Percentiles rank a stretch among this genome's conserved stretches.
phyloP scores from a whole-genome alignment of 2,113 vertebrate genomes.

The Pavo muticus region DNA sequence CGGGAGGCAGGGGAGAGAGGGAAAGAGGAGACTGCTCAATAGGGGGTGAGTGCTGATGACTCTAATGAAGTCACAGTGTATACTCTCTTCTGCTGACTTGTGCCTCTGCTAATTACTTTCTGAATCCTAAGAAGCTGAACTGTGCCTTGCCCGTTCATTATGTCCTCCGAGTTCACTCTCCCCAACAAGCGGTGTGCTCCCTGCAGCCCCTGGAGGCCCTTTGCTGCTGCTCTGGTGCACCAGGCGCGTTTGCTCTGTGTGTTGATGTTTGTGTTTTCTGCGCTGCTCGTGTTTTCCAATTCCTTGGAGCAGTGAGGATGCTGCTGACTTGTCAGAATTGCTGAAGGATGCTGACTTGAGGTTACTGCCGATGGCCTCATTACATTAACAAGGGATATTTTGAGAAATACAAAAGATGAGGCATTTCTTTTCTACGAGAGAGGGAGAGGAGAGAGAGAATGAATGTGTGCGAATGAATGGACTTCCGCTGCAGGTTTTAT shows the following conservation, averaged over 20 bases:
- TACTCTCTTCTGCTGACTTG: slow-evolving; percentile 56
- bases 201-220: slow-evolving; percentile 15
- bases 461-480: not conserved
- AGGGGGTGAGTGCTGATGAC: slow-evolving; percentile 2
- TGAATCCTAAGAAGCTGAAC: slow-evolving; percentile 1
- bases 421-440: slow-evolving; percentile 6
- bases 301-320: slow-evolving; percentile 45
- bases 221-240: slow-evolving; percentile 47
- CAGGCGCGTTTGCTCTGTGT: slow-evolving; percentile 39
- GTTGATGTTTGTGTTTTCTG: slow-evolving; percentile 49
- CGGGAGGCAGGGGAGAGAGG: not conserved
- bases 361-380: slow-evolving; percentile 53
- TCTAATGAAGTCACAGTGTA: not conserved
- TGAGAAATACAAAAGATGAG: slow-evolving; percentile 52
- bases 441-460: not conserved
- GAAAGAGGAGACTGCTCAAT: not conserved
- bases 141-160: not conserved
- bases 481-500: not conserved
- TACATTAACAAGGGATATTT: slow-evolving; percentile 57
- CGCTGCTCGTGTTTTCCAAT: slow-evolving; percentile 44
- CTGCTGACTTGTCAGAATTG: slow-evolving; percentile 61
- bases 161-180: not conserved
- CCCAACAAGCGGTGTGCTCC: slow-evolving; percentile 21
- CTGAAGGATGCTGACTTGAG: slow-evolving; percentile 40
- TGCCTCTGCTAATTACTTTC: slow-evolving; percentile 50